A percentile compares a stretch with the other conserved stretches of the same genome.
Conservation (phyloP, 2,113 vertebrate genomes). For the Verasper variegatus region DNA sequence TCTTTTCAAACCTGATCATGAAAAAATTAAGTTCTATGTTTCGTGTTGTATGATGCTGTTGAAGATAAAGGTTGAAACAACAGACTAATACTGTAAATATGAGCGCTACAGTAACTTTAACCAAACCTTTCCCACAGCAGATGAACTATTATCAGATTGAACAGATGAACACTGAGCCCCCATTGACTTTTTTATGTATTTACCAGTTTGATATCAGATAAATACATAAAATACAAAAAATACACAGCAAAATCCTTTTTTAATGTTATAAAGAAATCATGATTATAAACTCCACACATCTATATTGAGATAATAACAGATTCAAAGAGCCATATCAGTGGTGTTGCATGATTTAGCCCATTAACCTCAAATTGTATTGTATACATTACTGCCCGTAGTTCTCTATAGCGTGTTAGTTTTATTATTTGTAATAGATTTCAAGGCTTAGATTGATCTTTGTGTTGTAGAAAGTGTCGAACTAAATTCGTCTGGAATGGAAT, state of each 20-base stretch:
- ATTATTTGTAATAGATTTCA: constrained; percentile 24
- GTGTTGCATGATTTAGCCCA: constrained; percentile 44
- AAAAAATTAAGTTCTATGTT: constrained; percentile 12
- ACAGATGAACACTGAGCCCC: too few relatives aligned
- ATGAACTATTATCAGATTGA: too few relatives aligned
- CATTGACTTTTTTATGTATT: too few relatives aligned
- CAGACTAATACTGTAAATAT: not conserved
- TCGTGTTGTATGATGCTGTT: not conserved
- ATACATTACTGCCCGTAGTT: not conserved
- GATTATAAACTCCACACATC: not conserved
- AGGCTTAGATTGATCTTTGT: constrained; percentile 19
- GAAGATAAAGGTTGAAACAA: constrained; percentile 17
- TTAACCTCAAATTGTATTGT: constrained; percentile 35
- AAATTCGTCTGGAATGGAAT: not conserved
- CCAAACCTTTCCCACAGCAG: too few relatives aligned
- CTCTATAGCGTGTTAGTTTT: constrained; percentile 18
- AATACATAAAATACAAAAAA: not conserved
- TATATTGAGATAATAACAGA: constrained; percentile 11
- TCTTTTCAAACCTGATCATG: constrained; percentile 20
- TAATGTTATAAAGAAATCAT: too few relatives aligned
- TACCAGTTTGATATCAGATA: too few relatives aligned
- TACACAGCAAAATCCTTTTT: too few relatives aligned
- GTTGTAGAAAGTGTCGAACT: constrained; percentile 3
- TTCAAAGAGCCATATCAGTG: constrained; percentile 25
- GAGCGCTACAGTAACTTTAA: not conserved